Evolutionary conservation across 2,113 vertebrate species (phyloP).

Genomic region (Varanus salvator): DNA sequence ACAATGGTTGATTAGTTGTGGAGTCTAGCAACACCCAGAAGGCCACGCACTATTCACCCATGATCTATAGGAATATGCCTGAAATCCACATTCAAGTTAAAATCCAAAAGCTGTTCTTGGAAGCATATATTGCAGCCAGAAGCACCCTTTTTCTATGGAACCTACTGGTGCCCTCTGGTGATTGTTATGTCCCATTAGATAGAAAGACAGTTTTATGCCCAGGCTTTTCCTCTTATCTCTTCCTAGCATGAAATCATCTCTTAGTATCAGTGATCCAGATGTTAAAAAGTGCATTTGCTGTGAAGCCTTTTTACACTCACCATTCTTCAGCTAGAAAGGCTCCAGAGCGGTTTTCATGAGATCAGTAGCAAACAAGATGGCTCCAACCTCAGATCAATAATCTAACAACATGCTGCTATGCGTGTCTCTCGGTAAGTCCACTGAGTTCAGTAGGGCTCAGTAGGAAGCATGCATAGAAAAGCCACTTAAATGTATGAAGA

Average conservation of each 20-base stretch:
- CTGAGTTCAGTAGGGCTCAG: background rate
- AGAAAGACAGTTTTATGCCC: background rate
- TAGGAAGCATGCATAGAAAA: background rate
- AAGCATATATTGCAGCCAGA: background rate
- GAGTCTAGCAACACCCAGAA: no score
- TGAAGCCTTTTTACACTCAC: background rate
- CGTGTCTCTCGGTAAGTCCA: background rate
- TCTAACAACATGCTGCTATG: background rate
- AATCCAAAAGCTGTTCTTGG: slow-evolving; percentile 12
- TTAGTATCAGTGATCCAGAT: background rate
- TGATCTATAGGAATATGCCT: background rate
- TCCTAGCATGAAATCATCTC: background rate
- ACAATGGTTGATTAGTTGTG: no score
- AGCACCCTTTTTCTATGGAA: background rate
- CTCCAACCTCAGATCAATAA: background rate
- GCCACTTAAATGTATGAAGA: background rate
- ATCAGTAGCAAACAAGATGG: background rate
- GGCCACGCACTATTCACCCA: no score
- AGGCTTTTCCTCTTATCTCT: background rate
- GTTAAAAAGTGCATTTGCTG: background rate
- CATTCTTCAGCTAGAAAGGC: background rate
- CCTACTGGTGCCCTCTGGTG: background rate
- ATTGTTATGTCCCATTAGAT: background rate
- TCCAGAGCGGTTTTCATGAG: background rate
- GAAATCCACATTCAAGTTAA: slow-evolving; percentile 35